Base-by-base conservation (phyloP, 2,797 vertebrate species). In the Salmo trutta region DNA sequence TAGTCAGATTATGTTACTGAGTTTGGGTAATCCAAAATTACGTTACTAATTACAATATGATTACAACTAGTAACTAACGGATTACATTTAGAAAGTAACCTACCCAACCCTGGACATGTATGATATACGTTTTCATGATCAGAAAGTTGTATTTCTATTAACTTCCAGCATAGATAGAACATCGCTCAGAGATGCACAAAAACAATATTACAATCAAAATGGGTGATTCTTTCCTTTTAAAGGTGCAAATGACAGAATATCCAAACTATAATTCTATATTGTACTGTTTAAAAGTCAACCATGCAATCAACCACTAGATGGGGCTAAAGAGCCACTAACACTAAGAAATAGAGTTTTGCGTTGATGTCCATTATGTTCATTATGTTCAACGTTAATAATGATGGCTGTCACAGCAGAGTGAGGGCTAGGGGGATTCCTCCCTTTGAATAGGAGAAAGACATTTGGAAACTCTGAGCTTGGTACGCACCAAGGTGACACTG, bases 261-360 rank as follows among this genome's bases (percentile, higher is more conserved):
- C 10, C n/a, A 1, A 64, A 64, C n/a, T 64, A 12, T 1, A 14
- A 24, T 24, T 24, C 3, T 64, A 14, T 64, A 4, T 12, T 24
- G 56, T 52, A 29, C 16, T 53, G 24, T 53, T 17, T 72, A 4
- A 29, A 59, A 59, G 53, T 31, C 53, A n/a, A 29, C 53, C 17
- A 54, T 29, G 15, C 1, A 36, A 41, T 27, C 4, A 0, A 64
- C 77, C 89, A 87, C 82, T 75, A 87, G 86, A 52, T 85, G 86
- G 77, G 1, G 74, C 4, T 74, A 7, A 66, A 1, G 5, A 14
- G 54, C 27, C 31, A 78, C n/a, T 33, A 21, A 64, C 21, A 3
- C 2, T 59, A 64, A 24, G 6, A 24, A 64, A 64, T 64, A 14
- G 3, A 8, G 5, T 7, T 62, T 62, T 21, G n/a, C 8, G 16